Conservation (phyloP, 1,140 invertebrate species). For the Zaprionus gabonicus region DNA sequence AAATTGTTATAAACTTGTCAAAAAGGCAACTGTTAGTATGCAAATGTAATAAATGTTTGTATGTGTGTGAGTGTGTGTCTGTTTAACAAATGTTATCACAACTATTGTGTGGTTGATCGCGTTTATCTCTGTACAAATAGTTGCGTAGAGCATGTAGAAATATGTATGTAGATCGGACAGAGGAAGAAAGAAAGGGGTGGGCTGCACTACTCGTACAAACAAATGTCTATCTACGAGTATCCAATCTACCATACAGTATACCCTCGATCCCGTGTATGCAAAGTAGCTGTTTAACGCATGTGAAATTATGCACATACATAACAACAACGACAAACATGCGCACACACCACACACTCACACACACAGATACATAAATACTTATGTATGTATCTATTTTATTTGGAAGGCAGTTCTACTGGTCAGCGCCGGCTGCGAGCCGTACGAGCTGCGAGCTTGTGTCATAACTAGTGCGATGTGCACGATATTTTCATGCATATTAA, state of each 20-base stretch:
- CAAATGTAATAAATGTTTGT: background rate
- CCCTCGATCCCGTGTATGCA: background rate
- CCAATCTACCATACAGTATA: background rate
- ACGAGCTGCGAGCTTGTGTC: constrained; percentile 3
- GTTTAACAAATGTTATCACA: constrained; percentile 15
- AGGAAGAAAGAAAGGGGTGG: too few relatives aligned
- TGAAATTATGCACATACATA: constrained; percentile 14
- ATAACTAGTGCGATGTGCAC: constrained; percentile 36
- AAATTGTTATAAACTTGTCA: background rate
- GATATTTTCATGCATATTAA: constrained; percentile 41
- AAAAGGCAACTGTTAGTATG: background rate
- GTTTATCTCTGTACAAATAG: constrained; percentile 14
- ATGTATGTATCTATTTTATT: constrained; percentile 32
- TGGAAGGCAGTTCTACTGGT: constrained; percentile 23
- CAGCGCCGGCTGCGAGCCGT: constrained; percentile 5
- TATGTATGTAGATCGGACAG: background rate
- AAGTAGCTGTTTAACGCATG: constrained; percentile 18
- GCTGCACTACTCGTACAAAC: background rate
- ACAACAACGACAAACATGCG: background rate
- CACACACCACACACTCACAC: background rate
- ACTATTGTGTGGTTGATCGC: constrained; percentile 21
- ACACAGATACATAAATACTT: background rate
- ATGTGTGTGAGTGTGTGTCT: background rate
- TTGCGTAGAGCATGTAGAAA: constrained; percentile 10
- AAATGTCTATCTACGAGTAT: background rate